Conservation (phyloP, 2,113 vertebrate genomes). For the Tautogolabrus adspersus region DNA sequence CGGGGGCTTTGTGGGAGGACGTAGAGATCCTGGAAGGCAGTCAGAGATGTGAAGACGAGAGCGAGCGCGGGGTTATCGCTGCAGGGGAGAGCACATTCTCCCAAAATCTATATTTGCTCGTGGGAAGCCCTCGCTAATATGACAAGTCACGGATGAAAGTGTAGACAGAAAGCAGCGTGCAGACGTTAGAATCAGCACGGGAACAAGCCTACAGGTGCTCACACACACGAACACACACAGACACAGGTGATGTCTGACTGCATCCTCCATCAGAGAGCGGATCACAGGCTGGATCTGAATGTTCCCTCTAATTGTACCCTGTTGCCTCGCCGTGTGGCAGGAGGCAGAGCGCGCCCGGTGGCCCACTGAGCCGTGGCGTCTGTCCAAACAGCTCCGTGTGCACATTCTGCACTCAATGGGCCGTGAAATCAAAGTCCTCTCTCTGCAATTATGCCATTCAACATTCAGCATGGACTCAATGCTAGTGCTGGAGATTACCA, state of each 20-base stretch:
- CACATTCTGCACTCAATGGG: slow-evolving; percentile 27
- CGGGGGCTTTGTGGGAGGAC: not conserved
- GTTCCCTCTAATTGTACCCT: slow-evolving; percentile 18
- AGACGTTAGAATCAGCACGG: not conserved
- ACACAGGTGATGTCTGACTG: not conserved
- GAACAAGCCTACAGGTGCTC: not conserved
- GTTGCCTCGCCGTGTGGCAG: slow-evolving; percentile 20
- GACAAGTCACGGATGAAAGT: slow-evolving; percentile 6
- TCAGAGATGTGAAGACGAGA: slow-evolving; percentile 18
- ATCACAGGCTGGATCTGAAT: slow-evolving; percentile 4
- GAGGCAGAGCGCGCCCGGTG: not conserved
- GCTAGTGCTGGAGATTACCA: slow-evolving; percentile 15
- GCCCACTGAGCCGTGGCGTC: slow-evolving; percentile 16
- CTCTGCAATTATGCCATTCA: slow-evolving; percentile 31
- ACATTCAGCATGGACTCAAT: slow-evolving; percentile 1
- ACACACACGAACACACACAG: not conserved
- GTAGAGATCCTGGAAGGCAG: slow-evolving; percentile 14
- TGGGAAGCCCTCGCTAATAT: slow-evolving; percentile 8
- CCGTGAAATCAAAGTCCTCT: slow-evolving; percentile 54
- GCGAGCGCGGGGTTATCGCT: not conserved
- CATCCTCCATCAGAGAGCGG: not conserved
- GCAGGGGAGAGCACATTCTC: not conserved
- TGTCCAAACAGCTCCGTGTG: slow-evolving; percentile 37
- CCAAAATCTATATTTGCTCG: slow-evolving; percentile 11
- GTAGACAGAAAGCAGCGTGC: not conserved